These are phyloP conservation scores for Eumeta japonica DNA, from an alignment of 1,140 invertebrate species.

Conservation along the genomic window DNA sequence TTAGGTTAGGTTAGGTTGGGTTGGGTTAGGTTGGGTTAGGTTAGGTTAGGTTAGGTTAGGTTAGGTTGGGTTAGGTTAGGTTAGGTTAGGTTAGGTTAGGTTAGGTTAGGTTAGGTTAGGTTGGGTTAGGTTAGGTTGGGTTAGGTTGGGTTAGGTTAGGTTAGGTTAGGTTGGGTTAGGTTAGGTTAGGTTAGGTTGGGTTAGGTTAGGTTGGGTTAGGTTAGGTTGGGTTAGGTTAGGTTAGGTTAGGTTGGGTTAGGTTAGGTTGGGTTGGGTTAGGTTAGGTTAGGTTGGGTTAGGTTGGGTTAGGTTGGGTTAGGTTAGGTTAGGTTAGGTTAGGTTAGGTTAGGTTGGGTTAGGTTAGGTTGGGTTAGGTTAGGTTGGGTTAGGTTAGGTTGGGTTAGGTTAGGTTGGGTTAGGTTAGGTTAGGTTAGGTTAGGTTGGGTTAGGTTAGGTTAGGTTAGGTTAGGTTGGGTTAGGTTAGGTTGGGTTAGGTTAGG, in stretches of 20 bases:
- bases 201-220: slow-evolving; percentile 19
- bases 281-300: slow-evolving; percentile 19
- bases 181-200: slow-evolving; percentile 17
- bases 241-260: slow-evolving; percentile 21
- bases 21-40: slow-evolving; percentile 23
- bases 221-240: slow-evolving; percentile 21
- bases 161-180: slow-evolving; percentile 18
- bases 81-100: slow-evolving; percentile 23
- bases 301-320: slow-evolving; percentile 20
- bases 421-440: slow-evolving; percentile 1
- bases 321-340: slow-evolving; percentile 21
- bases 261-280: slow-evolving; percentile 22
- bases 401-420: neutral
- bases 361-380: neutral
- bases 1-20: slow-evolving; percentile 25
- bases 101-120: slow-evolving; percentile 16
- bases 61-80: slow-evolving; percentile 21
- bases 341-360: slow-evolving; percentile 18
- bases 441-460: too few relatives aligned
- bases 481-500: too few relatives aligned
- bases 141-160: slow-evolving; percentile 19
- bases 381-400: neutral
- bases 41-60: slow-evolving; percentile 21
- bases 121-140: slow-evolving; percentile 18
- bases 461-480: too few relatives aligned